phyloP scores from a whole-genome alignment of 2,888 invertebrate species.

The Tenthredo livida region DNA sequence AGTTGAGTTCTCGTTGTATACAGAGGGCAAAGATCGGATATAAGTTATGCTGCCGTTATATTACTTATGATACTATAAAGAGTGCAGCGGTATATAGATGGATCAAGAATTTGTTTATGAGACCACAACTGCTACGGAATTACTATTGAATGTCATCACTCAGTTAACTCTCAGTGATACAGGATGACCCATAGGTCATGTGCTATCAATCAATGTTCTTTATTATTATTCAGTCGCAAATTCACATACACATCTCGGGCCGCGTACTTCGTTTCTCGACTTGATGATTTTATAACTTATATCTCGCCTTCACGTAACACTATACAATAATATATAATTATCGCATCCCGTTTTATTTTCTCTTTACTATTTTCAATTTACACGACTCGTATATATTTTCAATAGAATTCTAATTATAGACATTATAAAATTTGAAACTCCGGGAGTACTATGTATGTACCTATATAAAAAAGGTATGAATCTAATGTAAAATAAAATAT shows the following conservation, averaged over 20 bases:
- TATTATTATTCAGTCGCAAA: slow-evolving; percentile 33
- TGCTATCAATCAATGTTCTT: slow-evolving; percentile 49
- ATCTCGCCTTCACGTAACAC: background rate
- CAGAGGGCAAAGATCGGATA: slow-evolving; percentile 27
- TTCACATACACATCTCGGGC: background rate
- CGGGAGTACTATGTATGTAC: background rate
- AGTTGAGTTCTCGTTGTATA: background rate
- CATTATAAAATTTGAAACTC: background rate
- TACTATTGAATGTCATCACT: slow-evolving; percentile 43
- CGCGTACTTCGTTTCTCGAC: background rate
- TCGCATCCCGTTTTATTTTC: background rate
- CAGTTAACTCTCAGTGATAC: slow-evolving; percentile 33
- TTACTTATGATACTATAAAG: background rate
- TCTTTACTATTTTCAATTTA: background rate
- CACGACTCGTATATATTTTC: background rate
- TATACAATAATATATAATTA: background rate
- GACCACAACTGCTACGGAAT: slow-evolving; percentile 36
- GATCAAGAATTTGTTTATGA: slow-evolving; percentile 27
- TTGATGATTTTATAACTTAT: slow-evolving; percentile 19
- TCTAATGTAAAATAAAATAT: background rate
- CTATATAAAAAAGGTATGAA: background rate
- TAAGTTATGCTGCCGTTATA: background rate
- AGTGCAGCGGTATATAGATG: background rate
- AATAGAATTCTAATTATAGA: background rate
- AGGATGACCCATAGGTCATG: slow-evolving; percentile 35